These are phyloP conservation scores for Gymnoscelis rufifasciata DNA, from an alignment of 2,888 invertebrate genomes.

Conservation along the genomic window DNA sequence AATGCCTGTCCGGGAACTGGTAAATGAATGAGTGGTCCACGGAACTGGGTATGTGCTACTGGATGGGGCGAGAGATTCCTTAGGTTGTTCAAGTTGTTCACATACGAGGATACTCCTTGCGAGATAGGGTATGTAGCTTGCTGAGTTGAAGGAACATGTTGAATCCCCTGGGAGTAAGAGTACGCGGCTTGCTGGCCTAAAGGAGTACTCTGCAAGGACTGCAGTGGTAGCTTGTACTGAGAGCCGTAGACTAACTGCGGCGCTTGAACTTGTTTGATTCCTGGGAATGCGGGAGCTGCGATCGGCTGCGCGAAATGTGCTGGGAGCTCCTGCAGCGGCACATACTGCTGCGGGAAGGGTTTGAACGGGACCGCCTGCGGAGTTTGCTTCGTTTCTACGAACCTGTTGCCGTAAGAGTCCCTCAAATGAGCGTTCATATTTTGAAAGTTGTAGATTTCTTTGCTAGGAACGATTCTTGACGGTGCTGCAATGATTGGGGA, in stretches of 20 bases:
- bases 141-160: neutral
- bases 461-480: constrained; percentile 49
- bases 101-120: neutral
- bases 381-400: constrained; percentile 45
- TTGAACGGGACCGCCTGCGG: constrained; percentile 56
- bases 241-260: constrained; percentile 51
- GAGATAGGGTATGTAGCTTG: neutral
- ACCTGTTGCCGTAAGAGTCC: constrained; percentile 69
- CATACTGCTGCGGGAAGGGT: constrained; percentile 60
- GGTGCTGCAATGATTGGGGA: constrained; percentile 48
- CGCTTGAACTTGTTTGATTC: constrained; percentile 40
- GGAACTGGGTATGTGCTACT: constrained; percentile 27
- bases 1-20: constrained; percentile 17
- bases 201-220: neutral
- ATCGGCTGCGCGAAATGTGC: constrained; percentile 64
- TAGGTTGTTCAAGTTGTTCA: constrained; percentile 38
- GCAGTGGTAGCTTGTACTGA: constrained; percentile 19
- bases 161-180: neutral
- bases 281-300: constrained; percentile 49
- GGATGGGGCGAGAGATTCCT: constrained; percentile 42
- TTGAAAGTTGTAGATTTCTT: constrained; percentile 45
- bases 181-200: neutral
- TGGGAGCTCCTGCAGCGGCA: constrained; percentile 63
- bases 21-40: constrained; percentile 17
- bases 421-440: constrained; percentile 53